Evolutionary conservation across 2,113 vertebrate genomes (phyloP).

Genomic region (Eleginops maclovinus): DNA sequence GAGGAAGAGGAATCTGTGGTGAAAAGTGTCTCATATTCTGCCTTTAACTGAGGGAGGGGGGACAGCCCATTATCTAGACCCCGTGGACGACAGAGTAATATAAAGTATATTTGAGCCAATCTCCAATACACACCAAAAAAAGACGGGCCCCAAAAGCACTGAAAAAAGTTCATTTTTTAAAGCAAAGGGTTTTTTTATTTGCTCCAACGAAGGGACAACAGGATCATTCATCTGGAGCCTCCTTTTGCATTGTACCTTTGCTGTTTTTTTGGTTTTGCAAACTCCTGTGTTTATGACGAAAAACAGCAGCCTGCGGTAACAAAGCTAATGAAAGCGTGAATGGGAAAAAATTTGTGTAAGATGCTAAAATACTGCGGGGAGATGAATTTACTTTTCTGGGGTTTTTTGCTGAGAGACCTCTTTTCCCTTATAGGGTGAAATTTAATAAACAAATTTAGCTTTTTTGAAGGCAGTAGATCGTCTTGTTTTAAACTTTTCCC

Average conservation of each 20-base stretch:
- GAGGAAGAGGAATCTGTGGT: conserved; percentile 78
- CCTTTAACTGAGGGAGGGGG: conserved; percentile 71
- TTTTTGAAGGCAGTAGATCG: no score
- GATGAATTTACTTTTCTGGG: not conserved
- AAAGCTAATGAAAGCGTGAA: not conserved
- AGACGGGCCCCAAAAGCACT: no score
- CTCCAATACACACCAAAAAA: no score
- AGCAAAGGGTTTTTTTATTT: not conserved
- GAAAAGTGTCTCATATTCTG: conserved; percentile 79
- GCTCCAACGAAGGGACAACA: not conserved
- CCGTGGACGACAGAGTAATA: conserved; percentile 48
- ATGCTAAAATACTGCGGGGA: not conserved
- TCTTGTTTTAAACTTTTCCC: no score
- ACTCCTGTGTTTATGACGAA: no score
- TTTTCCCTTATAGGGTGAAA: not conserved
- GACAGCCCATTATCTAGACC: conserved; percentile 70
- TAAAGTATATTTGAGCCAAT: not conserved
- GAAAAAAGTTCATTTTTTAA: not conserved
- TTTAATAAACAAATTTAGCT: not conserved
- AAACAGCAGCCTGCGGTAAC: no score
- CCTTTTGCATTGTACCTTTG: no score
- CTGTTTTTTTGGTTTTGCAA: no score
- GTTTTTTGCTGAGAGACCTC: not conserved
- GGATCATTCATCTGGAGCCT: not conserved
- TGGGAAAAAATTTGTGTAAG: not conserved